Evolutionary conservation across 2,888 invertebrate species (phyloP), one percentile per base, ranked within the genome.

Genomic region (Nowickia ferox): DNA sequence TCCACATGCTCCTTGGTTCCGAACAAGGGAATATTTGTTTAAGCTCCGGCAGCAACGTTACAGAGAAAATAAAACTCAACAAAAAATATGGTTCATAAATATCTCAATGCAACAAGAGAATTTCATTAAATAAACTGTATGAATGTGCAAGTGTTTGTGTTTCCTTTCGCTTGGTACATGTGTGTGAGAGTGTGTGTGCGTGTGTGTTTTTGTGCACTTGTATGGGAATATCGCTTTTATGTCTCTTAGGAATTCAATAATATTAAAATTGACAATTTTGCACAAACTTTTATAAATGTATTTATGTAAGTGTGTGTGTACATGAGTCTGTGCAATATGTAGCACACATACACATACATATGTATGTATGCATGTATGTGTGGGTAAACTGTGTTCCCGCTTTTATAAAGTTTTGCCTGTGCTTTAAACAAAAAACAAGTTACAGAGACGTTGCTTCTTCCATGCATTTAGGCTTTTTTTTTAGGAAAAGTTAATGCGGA

Each of bases 261-360:
- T 82, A 85, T 76, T 85, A 79, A 84, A 84, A 87, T 85, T 83
- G 85, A 77, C 87, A 85, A 85, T 87, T 85, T 87, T 80, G 86
- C 76, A 80, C 42, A 79, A 22, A 42, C 1, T 22, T 42, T 48
- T 61, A 38, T n/a, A 9, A 11, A 19, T 53, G 51, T 1, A 22
- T 22, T 4, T 2, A 13, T 57, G 17, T 61, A 48, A 19, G 19
- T 63, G 40, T n/a, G 5, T 38, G 11, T 61, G 19, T 42, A 9
- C 38, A 4, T 38, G 17, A 17, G 51, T 30, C 1, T 30, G 46
- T 48, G 11, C 10, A 17, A 38, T 57, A 30, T 48, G 17, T 46
- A 0, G 17, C 22, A 22, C 42, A 17, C 10, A 11, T 13, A 11
- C n/a, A 42, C 13, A 44, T 5, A 22, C 44, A 13, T 13, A 15